Evolutionary conservation across 2,888 invertebrate species (phyloP).

Genomic region (Tetragnatha montana): DNA sequence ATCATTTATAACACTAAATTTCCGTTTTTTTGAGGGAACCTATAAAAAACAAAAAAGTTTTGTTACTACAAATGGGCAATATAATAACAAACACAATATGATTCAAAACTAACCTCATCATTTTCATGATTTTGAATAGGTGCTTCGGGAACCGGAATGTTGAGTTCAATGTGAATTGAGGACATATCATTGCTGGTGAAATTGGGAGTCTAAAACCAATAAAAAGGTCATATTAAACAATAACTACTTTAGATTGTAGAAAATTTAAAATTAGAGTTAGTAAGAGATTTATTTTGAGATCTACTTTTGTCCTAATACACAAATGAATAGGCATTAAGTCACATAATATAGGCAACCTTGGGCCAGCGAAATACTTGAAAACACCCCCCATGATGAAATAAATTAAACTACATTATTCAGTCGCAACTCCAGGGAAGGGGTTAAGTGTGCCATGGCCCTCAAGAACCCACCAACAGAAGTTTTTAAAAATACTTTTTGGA

Average conservation of each 20-base stretch:
- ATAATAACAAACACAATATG: not conserved
- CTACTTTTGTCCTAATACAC: no score
- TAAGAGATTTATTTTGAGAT: no score
- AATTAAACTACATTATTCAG: no score
- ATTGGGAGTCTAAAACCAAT: slow-evolving; percentile 80
- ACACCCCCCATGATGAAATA: no score
- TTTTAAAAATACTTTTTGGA: no score
- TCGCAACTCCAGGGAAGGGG: no score
- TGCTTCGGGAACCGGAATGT: slow-evolving; percentile 92
- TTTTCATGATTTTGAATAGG: slow-evolving; percentile 73
- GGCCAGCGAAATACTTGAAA: no score
- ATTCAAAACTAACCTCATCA: slow-evolving; percentile 55
- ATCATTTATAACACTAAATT: slow-evolving; percentile 66
- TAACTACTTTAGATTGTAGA: not conserved
- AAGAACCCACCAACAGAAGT: no score
- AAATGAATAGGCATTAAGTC: no score
- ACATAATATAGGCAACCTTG: no score
- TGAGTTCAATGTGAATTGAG: slow-evolving; percentile 87
- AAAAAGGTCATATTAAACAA: slow-evolving; percentile 6
- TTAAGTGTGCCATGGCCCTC: no score
- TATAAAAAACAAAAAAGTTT: not conserved
- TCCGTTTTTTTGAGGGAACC: slow-evolving; percentile 68
- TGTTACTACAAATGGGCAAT: not conserved
- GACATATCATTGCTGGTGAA: slow-evolving; percentile 87
- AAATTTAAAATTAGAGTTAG: not conserved